Evolutionary conservation across 2,113 vertebrate species (phyloP).

Genomic region (Atlantisia rogersi): DNA sequence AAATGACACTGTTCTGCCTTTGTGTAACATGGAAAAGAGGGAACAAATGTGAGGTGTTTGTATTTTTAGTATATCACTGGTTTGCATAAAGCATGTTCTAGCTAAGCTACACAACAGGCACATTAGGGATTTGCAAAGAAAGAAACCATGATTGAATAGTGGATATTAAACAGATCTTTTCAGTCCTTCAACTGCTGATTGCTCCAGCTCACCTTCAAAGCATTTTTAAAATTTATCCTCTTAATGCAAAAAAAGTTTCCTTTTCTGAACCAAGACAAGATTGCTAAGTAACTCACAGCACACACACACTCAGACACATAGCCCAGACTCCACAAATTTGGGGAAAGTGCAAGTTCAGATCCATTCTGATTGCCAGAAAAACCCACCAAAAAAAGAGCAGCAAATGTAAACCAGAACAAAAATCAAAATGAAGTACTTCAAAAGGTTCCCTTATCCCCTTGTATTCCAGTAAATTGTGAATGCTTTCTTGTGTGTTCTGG

Average conservation of each 20-base stretch:
- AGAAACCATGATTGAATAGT: background rate
- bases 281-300: background rate
- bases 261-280: background rate
- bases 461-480: constrained; percentile 5
- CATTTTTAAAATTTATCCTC: background rate
- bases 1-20: background rate
- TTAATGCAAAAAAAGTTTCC: background rate
- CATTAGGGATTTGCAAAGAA: background rate
- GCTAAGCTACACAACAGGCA: background rate
- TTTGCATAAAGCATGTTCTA: background rate
- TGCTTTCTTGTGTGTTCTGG: constrained; percentile 23
- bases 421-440: constrained; percentile 16
- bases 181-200: background rate
- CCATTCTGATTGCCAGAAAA: background rate
- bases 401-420: constrained; percentile 41
- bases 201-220: background rate
- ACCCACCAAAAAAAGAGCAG: background rate
- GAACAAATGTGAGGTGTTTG: background rate
- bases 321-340: background rate
- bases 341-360: background rate
- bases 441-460: background rate
- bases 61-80: background rate
- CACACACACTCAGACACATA: background rate
- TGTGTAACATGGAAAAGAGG: background rate
- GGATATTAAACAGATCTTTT: background rate